Evolutionary conservation across 2,797 vertebrate species (phyloP).

Genomic region (Orestias chungarensis): DNA sequence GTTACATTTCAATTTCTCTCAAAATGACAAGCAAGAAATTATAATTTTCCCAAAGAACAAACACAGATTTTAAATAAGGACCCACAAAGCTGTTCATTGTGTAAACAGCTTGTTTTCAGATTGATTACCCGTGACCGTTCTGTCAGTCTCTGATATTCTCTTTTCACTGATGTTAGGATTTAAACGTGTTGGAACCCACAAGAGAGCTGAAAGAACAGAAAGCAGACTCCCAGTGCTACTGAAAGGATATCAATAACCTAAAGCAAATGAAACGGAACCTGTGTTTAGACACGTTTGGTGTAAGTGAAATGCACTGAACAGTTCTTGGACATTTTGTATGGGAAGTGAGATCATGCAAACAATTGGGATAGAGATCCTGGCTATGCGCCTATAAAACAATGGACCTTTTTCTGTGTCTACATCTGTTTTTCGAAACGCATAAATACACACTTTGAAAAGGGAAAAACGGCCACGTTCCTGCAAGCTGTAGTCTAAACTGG

Average conservation of each 20-base stretch:
- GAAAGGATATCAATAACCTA: not conserved
- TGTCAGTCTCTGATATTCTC: conserved; percentile 6
- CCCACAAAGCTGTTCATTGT: not conserved
- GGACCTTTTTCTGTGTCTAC: not conserved
- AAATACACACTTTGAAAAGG: not conserved
- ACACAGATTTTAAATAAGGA: not conserved
- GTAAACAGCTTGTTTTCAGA: conserved; percentile 1
- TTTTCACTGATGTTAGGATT: not conserved
- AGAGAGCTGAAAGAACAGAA: not conserved
- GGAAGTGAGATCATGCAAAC: not conserved
- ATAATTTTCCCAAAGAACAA: not conserved
- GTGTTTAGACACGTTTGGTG: not conserved
- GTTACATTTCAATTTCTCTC: not conserved
- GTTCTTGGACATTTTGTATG: not conserved
- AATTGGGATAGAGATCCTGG: not conserved
- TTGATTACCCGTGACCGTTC: not conserved
- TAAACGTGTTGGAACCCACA: not conserved
- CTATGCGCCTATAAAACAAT: not conserved
- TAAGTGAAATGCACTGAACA: not conserved
- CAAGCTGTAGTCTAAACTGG: not conserved
- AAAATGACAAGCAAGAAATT: not conserved
- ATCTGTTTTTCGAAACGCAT: not conserved
- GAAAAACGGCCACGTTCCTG: not conserved
- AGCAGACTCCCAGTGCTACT: not conserved
- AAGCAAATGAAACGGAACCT: not conserved